Evolutionary conservation across 2,113 vertebrate species (phyloP).

Genomic region (Oncorhynchus mykiss): DNA sequence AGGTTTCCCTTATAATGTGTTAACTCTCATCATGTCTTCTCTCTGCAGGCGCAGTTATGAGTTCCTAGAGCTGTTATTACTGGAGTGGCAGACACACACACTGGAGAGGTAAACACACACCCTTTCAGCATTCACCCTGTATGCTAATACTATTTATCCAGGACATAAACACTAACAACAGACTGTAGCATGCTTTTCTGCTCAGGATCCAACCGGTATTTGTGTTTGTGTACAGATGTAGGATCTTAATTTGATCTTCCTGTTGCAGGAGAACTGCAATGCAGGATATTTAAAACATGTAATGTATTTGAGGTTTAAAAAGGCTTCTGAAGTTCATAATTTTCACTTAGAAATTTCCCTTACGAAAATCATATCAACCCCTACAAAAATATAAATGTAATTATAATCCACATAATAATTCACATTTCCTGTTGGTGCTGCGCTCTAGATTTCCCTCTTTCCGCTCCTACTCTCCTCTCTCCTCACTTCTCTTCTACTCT

Average conservation of each 20-base stretch:
- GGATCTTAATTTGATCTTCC: too few species aligned
- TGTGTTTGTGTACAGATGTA: background rate
- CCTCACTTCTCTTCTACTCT: background rate
- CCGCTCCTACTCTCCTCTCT: background rate
- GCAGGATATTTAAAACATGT: too few species aligned
- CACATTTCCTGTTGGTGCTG: background rate
- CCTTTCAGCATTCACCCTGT: background rate
- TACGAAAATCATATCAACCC: too few species aligned
- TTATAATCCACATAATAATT: too few species aligned
- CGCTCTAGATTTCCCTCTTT: background rate
- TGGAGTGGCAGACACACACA: constrained; percentile 94
- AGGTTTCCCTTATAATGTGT: background rate
- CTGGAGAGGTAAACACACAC: constrained; percentile 85
- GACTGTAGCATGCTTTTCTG: too few species aligned
- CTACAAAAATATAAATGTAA: too few species aligned
- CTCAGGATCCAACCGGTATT: background rate
- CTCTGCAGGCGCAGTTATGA: constrained; percentile 88
- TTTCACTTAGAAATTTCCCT: too few species aligned
- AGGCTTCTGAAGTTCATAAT: too few species aligned
- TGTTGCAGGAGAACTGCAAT: too few species aligned
- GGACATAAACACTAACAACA: too few species aligned
- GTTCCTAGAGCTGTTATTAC: constrained; percentile 93
- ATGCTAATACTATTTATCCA: background rate
- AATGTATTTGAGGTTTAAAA: too few species aligned
- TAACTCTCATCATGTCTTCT: background rate